Conservation (phyloP, 92 coral and sea anemone species). For the Phenganax stokvisi region DNA sequence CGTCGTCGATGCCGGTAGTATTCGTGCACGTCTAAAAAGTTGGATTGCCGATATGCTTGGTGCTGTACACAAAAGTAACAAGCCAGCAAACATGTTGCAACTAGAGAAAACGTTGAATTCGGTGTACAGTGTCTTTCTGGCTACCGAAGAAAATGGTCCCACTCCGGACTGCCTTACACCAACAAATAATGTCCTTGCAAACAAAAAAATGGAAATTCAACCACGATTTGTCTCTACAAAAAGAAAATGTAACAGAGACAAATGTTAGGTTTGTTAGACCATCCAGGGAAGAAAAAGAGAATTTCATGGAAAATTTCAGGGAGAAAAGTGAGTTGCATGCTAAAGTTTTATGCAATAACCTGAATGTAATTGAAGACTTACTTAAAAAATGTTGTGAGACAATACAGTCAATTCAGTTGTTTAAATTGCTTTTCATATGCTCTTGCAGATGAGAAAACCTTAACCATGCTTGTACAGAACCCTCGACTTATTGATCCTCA, state of each 20-base stretch:
- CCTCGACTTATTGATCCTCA: background rate
- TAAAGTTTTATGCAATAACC: too few species aligned
- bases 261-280: conserved; percentile 4
- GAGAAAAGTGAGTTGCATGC: background rate
- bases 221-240: conserved; percentile 41
- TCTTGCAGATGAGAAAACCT: background rate
- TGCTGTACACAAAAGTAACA: background rate
- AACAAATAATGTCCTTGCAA: conserved; percentile 39
- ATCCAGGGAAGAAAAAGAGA: conserved; percentile 17
- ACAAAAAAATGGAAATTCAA: conserved; percentile 44
- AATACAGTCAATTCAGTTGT: too few species aligned
- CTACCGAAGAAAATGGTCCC: conserved; percentile 37
- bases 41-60: conserved; percentile 13
- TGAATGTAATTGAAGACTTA: too few species aligned
- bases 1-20: background rate
- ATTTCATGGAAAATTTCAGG: background rate
- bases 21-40: conserved; percentile 24
- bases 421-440: background rate
- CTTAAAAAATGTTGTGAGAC: too few species aligned
- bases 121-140: conserved; percentile 20
- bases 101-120: background rate
- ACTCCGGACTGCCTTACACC: conserved; percentile 27
- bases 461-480: conserved; percentile 9
- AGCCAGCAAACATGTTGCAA: conserved; percentile 22
- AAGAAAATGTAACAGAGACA: conserved; percentile 23